Evolutionary conservation across 1,140 invertebrate species (phyloP).

Genomic region (Dryas iulia): DNA sequence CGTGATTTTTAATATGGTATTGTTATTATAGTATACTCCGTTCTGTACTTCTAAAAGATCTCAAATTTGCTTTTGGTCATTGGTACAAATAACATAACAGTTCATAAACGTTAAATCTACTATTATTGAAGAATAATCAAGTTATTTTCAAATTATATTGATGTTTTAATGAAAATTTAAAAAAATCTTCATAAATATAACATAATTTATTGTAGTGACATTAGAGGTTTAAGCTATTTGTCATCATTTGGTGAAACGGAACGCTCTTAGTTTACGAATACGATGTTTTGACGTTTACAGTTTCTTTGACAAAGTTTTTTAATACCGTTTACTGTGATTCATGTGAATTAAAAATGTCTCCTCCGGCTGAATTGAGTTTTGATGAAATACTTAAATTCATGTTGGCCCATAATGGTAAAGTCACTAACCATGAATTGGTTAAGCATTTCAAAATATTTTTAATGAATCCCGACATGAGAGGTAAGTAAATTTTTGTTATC

Average conservation of each 20-base stretch:
- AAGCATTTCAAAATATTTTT: conserved; percentile 93
- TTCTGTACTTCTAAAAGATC: too few relatives aligned
- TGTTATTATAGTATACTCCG: too few relatives aligned
- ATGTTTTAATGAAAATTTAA: too few relatives aligned
- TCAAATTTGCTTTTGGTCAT: too few relatives aligned
- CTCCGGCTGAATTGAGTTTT: conserved; percentile 87
- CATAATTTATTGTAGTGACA: background rate
- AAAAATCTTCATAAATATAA: too few relatives aligned
- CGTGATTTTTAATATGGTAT: too few relatives aligned
- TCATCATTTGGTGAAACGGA: conserved; percentile 7
- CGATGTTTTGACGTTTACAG: conserved; percentile 40
- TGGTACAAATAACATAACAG: too few relatives aligned
- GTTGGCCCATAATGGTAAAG: conserved; percentile 89
- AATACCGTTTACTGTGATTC: conserved; percentile 34
- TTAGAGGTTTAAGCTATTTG: background rate
- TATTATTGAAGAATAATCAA: too few relatives aligned
- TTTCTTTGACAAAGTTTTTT: conserved; percentile 24
- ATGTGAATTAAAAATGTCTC: conserved; percentile 69
- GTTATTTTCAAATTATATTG: too few relatives aligned
- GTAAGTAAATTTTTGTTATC: conserved; percentile 76
- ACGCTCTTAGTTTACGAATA: conserved; percentile 17
- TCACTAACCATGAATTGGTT: conserved; percentile 92
- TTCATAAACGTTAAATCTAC: too few relatives aligned
- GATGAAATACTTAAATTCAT: conserved; percentile 92
- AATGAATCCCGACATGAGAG: conserved; percentile 88